Evolutionary conservation across 2,797 vertebrate genomes (phyloP), one percentile per base, ranked within the genome.

Genomic region (Remorina albescens): DNA sequence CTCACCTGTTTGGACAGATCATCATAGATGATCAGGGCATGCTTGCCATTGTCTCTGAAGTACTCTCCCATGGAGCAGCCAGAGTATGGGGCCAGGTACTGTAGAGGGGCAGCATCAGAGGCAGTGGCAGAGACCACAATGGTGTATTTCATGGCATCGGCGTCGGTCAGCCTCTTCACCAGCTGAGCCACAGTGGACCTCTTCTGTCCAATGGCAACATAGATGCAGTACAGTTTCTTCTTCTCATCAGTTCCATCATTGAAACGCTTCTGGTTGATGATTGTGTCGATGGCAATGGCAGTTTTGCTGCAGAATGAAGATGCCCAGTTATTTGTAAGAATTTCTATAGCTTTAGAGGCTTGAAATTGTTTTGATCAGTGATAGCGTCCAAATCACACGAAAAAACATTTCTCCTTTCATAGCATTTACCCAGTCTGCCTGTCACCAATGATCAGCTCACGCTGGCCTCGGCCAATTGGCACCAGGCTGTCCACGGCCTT

Each of bases 11-110:
- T 99, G 87, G 98, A 99, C 83, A 99, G 96, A 90, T 99, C 98
- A 0, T 99, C 98, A 2, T 99, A 99, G 94, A 99, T 99, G 93
- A 99, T 99, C 26, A 99, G 87, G 0, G 97, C 98, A 0, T 99
- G 98, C 84, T 98, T 99, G 84, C 97, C 97, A 0, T 99, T 99
- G 91, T 99, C 98, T 90, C 98, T 95, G 93, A 99, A 99, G 91
- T 96, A 99, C 42, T 99, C 98, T 59, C 98, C 98, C 98, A 99
- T 99, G 80, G 98, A 99, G 92, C 98, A 99, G 75, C 98, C 98
- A 0, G 98, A 98, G 82, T 99, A 99, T 2, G 98, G 97, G 86
- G 98, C 98, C 92, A 99, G 88, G 81, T 99, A 99, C 94, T 99
- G 98, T 77, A 99, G 95, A 6, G 98, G 98, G 37, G 98, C 98